A percentile compares a stretch with the other conserved stretches of the same genome.
Conservation (phyloP, 2,113 vertebrate species). For the Elgaria multicarinata region DNA sequence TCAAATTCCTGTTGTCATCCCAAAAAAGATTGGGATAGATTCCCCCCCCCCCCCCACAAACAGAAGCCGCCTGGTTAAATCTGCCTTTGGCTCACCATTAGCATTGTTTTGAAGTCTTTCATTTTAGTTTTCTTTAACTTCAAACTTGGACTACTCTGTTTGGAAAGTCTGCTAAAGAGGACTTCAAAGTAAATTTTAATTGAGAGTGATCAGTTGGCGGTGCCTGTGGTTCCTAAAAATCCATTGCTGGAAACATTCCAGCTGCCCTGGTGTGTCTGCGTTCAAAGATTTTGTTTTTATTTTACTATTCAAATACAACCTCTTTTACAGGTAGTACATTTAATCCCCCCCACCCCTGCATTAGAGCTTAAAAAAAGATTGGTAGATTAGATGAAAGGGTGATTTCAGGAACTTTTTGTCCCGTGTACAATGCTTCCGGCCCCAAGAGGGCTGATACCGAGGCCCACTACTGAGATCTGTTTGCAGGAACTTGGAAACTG, state of each 20-base stretch:
- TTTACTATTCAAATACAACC: conserved; percentile 15
- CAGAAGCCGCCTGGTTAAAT: not conserved
- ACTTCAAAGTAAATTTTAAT: conserved; percentile 42
- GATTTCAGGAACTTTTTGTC: not conserved
- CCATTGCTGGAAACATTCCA: not conserved
- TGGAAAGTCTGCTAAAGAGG: conserved; percentile 43
- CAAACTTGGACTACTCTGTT: conserved; percentile 36
- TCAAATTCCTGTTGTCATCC: not conserved
- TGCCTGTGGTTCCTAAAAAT: conserved; percentile 32
- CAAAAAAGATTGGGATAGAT: not conserved
- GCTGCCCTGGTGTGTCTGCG: conserved; percentile 22
- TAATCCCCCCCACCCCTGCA: not conserved
- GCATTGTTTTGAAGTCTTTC: conserved; percentile 8
- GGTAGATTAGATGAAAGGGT: not conserved
- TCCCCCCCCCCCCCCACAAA: too few relatives aligned
- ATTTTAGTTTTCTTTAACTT: not conserved
- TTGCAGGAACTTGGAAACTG: not conserved
- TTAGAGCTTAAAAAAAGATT: not conserved
- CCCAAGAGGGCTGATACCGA: not conserved
- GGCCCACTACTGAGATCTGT: not conserved
- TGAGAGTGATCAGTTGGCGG: conserved; percentile 37
- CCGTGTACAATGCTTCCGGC: not conserved
- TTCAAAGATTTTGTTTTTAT: conserved; percentile 2
- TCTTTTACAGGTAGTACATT: not conserved
- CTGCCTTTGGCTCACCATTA: conserved; percentile 41